Conservation (phyloP, 2,888 invertebrate genomes). For the Pycnomerus fuliginosus region DNA sequence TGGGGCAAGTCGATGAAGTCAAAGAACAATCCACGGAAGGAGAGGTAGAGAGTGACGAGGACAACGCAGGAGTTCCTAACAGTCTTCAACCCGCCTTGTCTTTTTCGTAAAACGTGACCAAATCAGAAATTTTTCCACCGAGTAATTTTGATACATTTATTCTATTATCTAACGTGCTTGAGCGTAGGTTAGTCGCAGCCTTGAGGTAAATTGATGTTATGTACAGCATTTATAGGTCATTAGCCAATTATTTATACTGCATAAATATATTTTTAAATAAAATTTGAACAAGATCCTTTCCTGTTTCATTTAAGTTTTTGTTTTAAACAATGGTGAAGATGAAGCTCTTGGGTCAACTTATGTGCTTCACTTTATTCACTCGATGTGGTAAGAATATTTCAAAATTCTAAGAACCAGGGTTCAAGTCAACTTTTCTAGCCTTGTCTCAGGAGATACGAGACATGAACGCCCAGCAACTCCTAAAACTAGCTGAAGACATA, state of each 20-base stretch:
- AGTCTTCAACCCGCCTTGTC: constrained; percentile 25
- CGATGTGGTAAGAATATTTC: no score
- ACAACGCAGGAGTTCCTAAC: constrained; percentile 39
- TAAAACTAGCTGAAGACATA: constrained; percentile 18
- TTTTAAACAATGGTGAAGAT: no score
- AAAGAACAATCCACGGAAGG: constrained; percentile 47
- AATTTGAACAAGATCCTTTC: neutral
- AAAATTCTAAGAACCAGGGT: no score
- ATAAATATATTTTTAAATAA: neutral
- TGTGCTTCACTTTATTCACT: no score
- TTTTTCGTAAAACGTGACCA: neutral
- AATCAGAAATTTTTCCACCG: neutral
- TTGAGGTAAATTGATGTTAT: neutral
- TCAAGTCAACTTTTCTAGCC: no score
- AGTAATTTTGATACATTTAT: neutral
- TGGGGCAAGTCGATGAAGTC: constrained; percentile 62
- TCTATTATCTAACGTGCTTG: neutral
- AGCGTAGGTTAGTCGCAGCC: neutral
- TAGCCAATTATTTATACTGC: neutral
- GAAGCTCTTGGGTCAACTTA: no score
- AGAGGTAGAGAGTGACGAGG: constrained; percentile 45
- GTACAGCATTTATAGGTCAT: neutral
- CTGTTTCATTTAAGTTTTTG: neutral
- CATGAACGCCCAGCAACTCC: constrained; percentile 11
- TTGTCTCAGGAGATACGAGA: no score